Percentiles rank a stretch among this genome's conserved stretches.
Evolutionary conservation across 2,797 vertebrate genomes (phyloP).

Genomic region (Cheirogaleus major): DNA sequence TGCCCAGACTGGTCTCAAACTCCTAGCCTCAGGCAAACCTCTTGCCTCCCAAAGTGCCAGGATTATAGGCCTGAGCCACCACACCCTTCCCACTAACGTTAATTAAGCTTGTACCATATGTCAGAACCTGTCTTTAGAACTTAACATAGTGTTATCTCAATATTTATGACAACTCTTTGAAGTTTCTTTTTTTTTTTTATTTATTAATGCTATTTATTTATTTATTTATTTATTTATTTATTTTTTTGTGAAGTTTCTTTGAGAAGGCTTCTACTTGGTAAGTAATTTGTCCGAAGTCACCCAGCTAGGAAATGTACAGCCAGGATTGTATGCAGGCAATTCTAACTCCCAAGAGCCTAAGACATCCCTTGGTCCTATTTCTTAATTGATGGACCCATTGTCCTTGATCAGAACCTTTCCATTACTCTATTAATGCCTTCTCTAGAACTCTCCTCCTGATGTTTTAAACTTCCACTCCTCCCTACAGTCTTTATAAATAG

Average conservation of each 20-base stretch:
- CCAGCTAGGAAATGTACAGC: neutral
- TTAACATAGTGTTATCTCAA: neutral
- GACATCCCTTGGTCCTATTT: neutral
- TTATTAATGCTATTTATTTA: no score
- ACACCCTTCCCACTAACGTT: neutral
- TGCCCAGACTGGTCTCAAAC: neutral
- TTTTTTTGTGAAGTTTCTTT: neutral
- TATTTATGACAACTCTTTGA: neutral
- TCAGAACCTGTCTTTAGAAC: neutral
- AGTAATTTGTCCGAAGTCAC: neutral
- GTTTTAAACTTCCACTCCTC: constrained; percentile 21
- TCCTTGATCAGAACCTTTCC: neutral
- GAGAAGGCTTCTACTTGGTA: constrained; percentile 3
- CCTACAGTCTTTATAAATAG: neutral
- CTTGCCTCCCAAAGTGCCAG: neutral
- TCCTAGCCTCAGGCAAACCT: neutral
- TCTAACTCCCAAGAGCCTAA: neutral
- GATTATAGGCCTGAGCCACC: neutral
- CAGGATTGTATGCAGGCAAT: neutral
- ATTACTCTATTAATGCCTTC: neutral
- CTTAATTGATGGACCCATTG: neutral
- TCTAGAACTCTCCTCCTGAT: neutral
- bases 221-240: no score
- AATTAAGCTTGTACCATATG: neutral
- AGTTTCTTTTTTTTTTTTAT: neutral